Conservation (phyloP, 2,113 vertebrate species). For the Chamaetylas fuelleborni region DNA sequence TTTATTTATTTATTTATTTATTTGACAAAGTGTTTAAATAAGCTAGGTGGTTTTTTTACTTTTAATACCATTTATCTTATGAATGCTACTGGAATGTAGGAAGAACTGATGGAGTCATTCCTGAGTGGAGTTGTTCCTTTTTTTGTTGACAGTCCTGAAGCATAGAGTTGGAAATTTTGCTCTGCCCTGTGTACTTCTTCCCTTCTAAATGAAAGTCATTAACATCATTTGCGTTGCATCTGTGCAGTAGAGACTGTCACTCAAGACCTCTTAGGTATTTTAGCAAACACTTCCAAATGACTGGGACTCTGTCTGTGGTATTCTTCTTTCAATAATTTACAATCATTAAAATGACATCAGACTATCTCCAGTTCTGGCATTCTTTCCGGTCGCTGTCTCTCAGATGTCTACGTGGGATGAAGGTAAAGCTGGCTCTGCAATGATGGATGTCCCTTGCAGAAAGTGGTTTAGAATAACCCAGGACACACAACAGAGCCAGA, state of each 20-base stretch:
- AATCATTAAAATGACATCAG: conserved; percentile 53
- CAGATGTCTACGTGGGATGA: conserved; percentile 33
- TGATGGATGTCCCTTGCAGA: conserved; percentile 55
- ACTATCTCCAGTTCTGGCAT: conserved; percentile 40
- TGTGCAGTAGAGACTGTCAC: neutral
- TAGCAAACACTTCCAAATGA: conserved; percentile 18
- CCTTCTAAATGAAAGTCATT: neutral
- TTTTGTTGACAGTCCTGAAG: neutral
- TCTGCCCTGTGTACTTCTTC: neutral
- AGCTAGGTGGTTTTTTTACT: neutral
- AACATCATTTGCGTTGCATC: neutral
- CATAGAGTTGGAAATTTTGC: neutral
- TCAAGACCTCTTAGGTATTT: conserved; percentile 13
- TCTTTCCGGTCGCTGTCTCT: conserved; percentile 25
- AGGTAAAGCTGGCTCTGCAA: conserved; percentile 35
- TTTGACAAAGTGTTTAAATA: neutral
- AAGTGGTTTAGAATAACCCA: conserved; percentile 33
- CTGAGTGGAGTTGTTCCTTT: neutral
- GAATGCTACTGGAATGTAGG: neutral
- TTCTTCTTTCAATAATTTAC: conserved; percentile 54
- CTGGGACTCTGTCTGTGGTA: neutral
- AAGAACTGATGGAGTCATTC: neutral
- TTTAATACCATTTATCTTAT: neutral
- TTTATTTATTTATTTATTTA: too few relatives aligned
- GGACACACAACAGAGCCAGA: neutral